These are phyloP conservation scores for Centropus unirufus DNA, from an alignment of 2,113 vertebrate species.

Conservation along the genomic window DNA sequence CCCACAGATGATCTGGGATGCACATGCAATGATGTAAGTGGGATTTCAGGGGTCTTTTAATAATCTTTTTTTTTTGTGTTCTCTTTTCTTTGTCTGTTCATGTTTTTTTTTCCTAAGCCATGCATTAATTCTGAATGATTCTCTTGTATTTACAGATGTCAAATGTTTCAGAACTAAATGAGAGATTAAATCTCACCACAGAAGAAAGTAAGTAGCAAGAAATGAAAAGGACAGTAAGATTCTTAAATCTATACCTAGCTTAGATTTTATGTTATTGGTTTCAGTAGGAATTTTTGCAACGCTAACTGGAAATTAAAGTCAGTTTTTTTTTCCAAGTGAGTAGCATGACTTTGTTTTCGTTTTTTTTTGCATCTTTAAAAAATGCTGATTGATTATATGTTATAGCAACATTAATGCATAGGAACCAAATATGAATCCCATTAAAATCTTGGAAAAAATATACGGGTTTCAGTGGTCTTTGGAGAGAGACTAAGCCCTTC, in stretches of 20 bases:
- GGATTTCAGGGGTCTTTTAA: neutral
- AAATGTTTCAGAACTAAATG: neutral
- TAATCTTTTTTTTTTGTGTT: neutral
- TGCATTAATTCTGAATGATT: neutral
- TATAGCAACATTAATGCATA: neutral
- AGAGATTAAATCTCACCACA: constrained; percentile 71
- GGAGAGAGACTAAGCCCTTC: neutral
- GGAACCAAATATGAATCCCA: neutral
- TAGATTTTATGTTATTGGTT: neutral
- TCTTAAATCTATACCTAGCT: neutral
- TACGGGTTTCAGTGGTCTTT: neutral
- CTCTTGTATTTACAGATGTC: constrained; percentile 20
- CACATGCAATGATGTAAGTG: constrained; percentile 64
- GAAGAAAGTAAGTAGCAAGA: constrained; percentile 73
- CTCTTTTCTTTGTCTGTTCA: fast-evolving
- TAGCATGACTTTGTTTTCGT: neutral
- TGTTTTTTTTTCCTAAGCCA: neutral
- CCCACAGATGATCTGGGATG: constrained; percentile 70
- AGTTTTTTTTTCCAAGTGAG: neutral
- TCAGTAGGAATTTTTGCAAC: neutral
- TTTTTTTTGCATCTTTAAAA: neutral
- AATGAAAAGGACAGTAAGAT: neutral
- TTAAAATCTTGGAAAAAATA: neutral
- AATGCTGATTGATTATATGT: neutral
- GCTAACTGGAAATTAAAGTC: neutral